Percentiles rank a stretch among this genome's conserved stretches.
Evolutionary conservation across 2,888 invertebrate genomes (phyloP).

Genomic region (Apamea epomidion): DNA sequence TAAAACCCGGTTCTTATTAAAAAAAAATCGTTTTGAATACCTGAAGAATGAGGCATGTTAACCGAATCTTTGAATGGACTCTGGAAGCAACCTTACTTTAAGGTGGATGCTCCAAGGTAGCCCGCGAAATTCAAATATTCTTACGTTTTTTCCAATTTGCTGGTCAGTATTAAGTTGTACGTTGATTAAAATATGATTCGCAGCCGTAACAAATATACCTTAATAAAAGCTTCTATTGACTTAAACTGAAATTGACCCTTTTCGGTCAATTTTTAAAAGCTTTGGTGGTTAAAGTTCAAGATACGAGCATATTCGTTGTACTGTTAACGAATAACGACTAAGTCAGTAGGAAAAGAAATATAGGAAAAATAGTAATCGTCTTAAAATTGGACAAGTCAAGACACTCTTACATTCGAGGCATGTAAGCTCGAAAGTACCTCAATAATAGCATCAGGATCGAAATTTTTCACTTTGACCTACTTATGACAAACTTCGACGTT

Average conservation of each 20-base stretch:
- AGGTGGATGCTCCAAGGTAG: too few species aligned
- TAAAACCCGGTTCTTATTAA: not conserved
- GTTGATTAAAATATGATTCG: too few species aligned
- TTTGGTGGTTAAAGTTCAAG: not conserved
- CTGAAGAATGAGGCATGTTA: not conserved
- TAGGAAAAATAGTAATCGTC: not conserved
- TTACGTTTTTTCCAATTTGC: too few species aligned
- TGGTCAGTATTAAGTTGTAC: too few species aligned
- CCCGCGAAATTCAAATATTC: too few species aligned
- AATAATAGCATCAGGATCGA: constrained; percentile 25
- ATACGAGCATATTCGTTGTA: not conserved
- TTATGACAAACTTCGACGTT: constrained; percentile 18
- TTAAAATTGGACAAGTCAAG: constrained; percentile 1
- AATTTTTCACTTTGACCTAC: constrained; percentile 40
- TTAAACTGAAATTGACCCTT: too few species aligned
- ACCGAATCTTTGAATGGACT: not conserved
- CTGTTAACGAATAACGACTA: not conserved
- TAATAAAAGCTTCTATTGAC: too few species aligned
- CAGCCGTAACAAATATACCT: too few species aligned
- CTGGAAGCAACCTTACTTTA: not conserved
- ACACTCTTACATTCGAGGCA: not conserved
- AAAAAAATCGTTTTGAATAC: not conserved
- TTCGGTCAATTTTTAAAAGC: not conserved
- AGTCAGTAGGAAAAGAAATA: not conserved
- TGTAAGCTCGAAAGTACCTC: constrained; percentile 10